Evolutionary conservation across 2,888 invertebrate species (phyloP).

Genomic region (Blastobasis adustella): DNA sequence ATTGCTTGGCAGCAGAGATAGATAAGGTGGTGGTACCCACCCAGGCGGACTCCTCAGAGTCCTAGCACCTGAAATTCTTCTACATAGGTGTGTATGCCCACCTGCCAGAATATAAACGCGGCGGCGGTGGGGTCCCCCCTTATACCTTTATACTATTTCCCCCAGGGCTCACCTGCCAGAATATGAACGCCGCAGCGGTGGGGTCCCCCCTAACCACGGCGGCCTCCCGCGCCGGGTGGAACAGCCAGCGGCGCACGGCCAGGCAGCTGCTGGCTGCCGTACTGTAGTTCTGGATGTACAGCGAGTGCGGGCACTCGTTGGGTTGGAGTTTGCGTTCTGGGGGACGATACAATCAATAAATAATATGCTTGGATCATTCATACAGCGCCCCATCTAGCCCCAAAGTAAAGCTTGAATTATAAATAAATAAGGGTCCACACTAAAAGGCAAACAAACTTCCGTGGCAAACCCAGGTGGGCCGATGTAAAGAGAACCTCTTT

Average conservation of each 20-base stretch:
- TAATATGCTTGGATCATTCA: too few relatives aligned
- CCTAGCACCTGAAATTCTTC: too few relatives aligned
- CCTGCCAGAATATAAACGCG: constrained; percentile 92
- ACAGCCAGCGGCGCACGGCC: constrained; percentile 90
- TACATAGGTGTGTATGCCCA: too few relatives aligned
- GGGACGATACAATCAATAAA: not conserved
- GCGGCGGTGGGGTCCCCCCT: constrained; percentile 78
- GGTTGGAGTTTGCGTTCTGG: constrained; percentile 95
- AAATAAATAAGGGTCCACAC: too few relatives aligned
- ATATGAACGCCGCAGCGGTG: constrained; percentile 88
- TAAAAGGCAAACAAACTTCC: too few relatives aligned
- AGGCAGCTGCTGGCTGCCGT: constrained; percentile 97
- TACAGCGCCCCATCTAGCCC: too few relatives aligned
- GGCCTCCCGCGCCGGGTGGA: constrained; percentile 79
- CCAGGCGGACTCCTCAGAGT: too few relatives aligned
- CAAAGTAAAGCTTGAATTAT: too few relatives aligned
- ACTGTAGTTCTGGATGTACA: constrained; percentile 99
- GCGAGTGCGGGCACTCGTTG: constrained; percentile 96
- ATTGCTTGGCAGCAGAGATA: too few relatives aligned
- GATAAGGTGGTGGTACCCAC: too few relatives aligned
- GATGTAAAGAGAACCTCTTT: too few relatives aligned
- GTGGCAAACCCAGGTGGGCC: too few relatives aligned
- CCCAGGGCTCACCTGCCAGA: constrained; percentile 81
- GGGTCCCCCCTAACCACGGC: constrained; percentile 77
- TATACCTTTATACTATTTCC: not conserved